Conservation (phyloP, 2,113 vertebrate species). For the Narcine bancroftii region DNA sequence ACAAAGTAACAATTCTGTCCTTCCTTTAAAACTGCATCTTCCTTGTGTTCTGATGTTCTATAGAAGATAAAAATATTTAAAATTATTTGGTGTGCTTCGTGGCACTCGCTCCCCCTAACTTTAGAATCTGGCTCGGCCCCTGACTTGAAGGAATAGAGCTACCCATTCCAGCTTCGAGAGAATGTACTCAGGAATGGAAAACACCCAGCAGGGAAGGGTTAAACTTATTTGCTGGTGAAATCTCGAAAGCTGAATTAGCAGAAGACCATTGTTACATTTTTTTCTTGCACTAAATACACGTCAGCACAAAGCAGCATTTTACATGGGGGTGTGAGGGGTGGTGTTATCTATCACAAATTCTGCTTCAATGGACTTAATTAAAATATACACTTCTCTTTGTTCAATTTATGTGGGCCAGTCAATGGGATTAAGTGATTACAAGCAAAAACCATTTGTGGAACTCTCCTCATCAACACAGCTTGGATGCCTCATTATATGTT, state of each 20-base stretch:
- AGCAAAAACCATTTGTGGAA: slow-evolving; percentile 85
- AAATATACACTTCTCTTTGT: slow-evolving; percentile 80
- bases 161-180: too few species aligned
- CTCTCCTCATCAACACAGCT: slow-evolving; percentile 75
- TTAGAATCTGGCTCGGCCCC: too few species aligned
- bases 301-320: slow-evolving; percentile 25
- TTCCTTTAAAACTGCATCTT: too few species aligned
- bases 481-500: slow-evolving; percentile 66
- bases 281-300: background rate
- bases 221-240: background rate
- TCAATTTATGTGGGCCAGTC: slow-evolving; percentile 79
- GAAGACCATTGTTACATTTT: background rate
- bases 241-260: slow-evolving; percentile 2
- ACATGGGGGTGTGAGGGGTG: slow-evolving; percentile 48
- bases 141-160: too few species aligned
- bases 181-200: background rate
- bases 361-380: slow-evolving; percentile 89
- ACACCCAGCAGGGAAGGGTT: background rate
- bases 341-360: slow-evolving; percentile 61
- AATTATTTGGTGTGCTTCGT: too few species aligned
- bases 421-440: slow-evolving; percentile 97
- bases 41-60: too few species aligned
- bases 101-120: too few species aligned
- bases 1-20: too few species aligned
- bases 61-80: too few species aligned